phyloP scores from a whole-genome alignment of 2,113 vertebrate genomes.

The Piaya cayana region DNA sequence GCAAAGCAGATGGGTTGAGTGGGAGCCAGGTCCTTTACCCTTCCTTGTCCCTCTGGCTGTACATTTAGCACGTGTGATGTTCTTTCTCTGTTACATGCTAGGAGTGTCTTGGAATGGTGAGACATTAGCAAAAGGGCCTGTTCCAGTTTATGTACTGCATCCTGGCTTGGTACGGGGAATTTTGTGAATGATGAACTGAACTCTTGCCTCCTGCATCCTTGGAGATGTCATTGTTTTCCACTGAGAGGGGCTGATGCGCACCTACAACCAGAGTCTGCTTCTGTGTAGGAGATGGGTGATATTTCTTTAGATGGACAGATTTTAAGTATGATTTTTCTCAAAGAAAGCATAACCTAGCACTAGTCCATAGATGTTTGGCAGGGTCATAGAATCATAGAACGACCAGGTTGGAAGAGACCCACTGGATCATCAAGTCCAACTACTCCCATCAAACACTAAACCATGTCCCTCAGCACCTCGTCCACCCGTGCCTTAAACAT shows the following conservation, averaged over 20 bases:
- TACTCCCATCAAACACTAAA: too few species aligned
- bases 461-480: too few species aligned
- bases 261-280: not conserved
- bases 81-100: fast-evolving
- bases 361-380: not conserved
- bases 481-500: too few species aligned
- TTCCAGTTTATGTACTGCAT: not conserved
- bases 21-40: not conserved
- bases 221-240: not conserved
- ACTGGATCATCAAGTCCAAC: too few species aligned
- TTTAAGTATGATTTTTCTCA: not conserved
- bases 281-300: fast-evolving
- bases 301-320: too few species aligned
- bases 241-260: not conserved
- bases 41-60: fast-evolving
- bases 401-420: too few species aligned
- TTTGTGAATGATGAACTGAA: not conserved
- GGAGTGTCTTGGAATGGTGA: not conserved
- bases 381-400: too few species aligned
- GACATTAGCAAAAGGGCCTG: not conserved
- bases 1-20: not conserved
- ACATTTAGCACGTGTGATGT: not conserved
- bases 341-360: not conserved
- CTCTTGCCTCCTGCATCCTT: not conserved
- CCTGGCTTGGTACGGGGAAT: fast-evolving